Base-by-base conservation (phyloP, 2,888 invertebrate species). In the Dasypolia templi region DNA sequence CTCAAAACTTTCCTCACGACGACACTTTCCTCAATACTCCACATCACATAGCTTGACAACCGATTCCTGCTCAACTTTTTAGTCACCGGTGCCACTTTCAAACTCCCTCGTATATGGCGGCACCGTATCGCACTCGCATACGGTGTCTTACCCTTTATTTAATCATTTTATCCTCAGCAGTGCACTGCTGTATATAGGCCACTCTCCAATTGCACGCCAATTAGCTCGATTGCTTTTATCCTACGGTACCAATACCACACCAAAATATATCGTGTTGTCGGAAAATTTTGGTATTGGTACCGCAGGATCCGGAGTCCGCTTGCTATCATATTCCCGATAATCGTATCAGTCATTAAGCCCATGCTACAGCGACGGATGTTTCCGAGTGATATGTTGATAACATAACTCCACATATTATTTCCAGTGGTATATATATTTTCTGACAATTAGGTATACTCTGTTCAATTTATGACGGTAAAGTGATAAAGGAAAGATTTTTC, bases 281-380 rank as follows among this genome's bases (percentile, higher is more conserved):
- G n/a, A n/a, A n/a, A n/a, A n/a, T n/a, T n/a, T n/a, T n/a, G n/a
- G n/a, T n/a, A n/a, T n/a, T n/a, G n/a, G n/a, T n/a, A n/a, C n/a
- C n/a, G n/a, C n/a, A n/a, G n/a, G n/a, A n/a, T n/a, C n/a, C n/a
- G n/a, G n/a, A 35, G 12, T 64, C 32, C 32, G n/a, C 51, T 64
- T 51, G 22, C 32, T 11, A 51, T n/a, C 53, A 42, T 55, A 75
- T 17, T 35, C 69, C 42, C 53, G 71, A 71, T 77, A 76, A 76
- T 71, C 75, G 61, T 77, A 71, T 77, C 71, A 76, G 75, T 71
- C 61, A 77, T 77, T 76, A 76, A 76, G 75, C 71, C 49, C 32
- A 29, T 69, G 42, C n/a, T n/a, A 77, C 26, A 42, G 22, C 22
- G 14, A n/a, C 75, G 70, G 71, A 55, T 55, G 77, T 55, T 71